Percentiles rank a stretch among this genome's conserved stretches.
Conservation (phyloP, 2,888 invertebrate species). For the Nasonia oneida region DNA sequence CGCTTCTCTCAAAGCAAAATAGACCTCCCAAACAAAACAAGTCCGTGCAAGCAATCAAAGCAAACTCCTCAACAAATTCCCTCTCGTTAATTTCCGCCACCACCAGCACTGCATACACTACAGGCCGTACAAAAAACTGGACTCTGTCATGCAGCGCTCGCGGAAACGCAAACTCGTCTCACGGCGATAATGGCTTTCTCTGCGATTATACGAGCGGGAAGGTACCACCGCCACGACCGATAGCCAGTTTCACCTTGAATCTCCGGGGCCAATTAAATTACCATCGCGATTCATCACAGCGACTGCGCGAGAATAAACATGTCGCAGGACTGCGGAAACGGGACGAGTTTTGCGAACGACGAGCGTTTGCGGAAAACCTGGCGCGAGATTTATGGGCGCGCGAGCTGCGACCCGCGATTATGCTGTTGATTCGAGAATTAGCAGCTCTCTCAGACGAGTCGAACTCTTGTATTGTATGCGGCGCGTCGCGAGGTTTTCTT, state of each 20-base stretch:
- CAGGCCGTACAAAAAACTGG: background rate
- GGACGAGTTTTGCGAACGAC: background rate
- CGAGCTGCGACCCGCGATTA: background rate
- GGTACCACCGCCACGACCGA: background rate
- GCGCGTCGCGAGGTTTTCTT: background rate
- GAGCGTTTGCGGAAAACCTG: background rate
- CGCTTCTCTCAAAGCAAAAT: background rate
- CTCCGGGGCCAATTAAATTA: constrained; percentile 51
- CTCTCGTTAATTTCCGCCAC: background rate
- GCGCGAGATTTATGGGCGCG: background rate
- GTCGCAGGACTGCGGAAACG: constrained; percentile 8
- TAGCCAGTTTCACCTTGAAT: constrained; percentile 46
- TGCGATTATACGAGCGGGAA: background rate
- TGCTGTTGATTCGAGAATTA: background rate
- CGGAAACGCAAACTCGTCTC: constrained; percentile 23
- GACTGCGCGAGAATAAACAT: background rate
- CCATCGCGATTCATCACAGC: constrained; percentile 7
- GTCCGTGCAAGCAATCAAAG: background rate
- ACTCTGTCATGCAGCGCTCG: background rate
- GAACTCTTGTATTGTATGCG: background rate
- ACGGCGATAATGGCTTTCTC: constrained; percentile 57
- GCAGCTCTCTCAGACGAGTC: background rate
- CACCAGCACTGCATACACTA: no score
- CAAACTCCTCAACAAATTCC: background rate
- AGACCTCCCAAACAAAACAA: background rate